Evolutionary conservation across 2,888 invertebrate species (phyloP), one percentile per base, ranked within the genome.

Genomic region (Apeira syringaria): DNA sequence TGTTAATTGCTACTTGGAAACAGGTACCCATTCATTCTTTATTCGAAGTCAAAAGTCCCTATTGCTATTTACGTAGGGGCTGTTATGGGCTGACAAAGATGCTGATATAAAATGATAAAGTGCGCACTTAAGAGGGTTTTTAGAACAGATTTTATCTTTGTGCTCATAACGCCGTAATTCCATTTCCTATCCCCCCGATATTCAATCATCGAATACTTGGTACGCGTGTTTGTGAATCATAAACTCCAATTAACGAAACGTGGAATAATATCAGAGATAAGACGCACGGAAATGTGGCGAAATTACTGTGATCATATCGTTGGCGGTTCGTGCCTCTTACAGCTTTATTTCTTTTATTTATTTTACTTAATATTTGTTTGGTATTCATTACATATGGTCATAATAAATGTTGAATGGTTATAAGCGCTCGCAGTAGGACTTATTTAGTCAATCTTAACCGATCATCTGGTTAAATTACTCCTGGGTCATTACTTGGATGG

Each of bases 281-380:
- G 48, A 53, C 36, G 40, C 38, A 53, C 40, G 47, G 50, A 53
- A 64, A 53, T 46, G 44, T 39, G 39, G 12, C 20, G 9, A 35
- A 39, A 46, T 40, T 35, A 52, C 57, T 59, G 59, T 59, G 57
- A 60, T 49, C 48, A 43, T 55, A 50, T 47, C 48, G 49, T 53
- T 57, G 57, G 49, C 6, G 15, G 4, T 4, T 53, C n/a, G 25
- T 38, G 28, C 33, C 36, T 40, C 11, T 31, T 38, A 15, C 22
- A 24, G 18, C 31, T 40, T 51, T 56, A 50, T 47, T 47, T 40
- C 37, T 51, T 30, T 6, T 6, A 15, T 41, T 45, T 53, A 53
- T 53, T 56, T 39, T 28, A 20, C 22, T 35, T 26, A 44, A n/a
- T n/a, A n/a, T n/a, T n/a, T n/a, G n/a, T n/a, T n/a, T n/a, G n/a